Conservation (phyloP, 53 echinoderm and acorn worm species). For the Antedon mediterranea region DNA sequence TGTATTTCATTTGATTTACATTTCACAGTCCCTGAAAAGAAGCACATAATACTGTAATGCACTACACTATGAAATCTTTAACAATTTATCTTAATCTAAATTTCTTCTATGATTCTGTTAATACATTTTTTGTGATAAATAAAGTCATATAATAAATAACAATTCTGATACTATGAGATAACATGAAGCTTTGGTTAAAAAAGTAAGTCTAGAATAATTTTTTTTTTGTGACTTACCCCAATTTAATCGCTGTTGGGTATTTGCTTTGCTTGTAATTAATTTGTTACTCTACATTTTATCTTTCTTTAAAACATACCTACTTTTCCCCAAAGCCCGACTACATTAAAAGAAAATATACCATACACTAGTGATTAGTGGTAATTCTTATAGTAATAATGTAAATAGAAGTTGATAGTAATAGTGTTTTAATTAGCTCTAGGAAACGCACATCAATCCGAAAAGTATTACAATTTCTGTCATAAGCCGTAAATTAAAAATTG, state of each 20-base stretch:
- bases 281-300: no score
- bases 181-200: no score
- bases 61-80: neutral
- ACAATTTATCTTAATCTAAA: neutral
- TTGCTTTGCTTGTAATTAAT: no score
- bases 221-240: no score
- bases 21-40: no score
- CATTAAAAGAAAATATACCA: neutral
- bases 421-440: neutral
- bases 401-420: neutral
- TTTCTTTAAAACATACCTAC: no score
- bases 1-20: no score
- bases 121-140: neutral
- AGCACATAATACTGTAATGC: no score
- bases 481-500: neutral
- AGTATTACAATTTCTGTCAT: neutral
- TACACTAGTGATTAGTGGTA: neutral
- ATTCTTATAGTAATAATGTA: no score
- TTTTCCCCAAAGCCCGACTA: no score
- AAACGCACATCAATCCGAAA: neutral
- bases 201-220: no score
- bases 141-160: neutral
- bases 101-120: neutral
- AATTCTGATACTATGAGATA: neutral
- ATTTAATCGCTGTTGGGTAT: no score